Evolutionary conservation across 2,797 vertebrate genomes (phyloP).

Genomic region (Falco columbarius): DNA sequence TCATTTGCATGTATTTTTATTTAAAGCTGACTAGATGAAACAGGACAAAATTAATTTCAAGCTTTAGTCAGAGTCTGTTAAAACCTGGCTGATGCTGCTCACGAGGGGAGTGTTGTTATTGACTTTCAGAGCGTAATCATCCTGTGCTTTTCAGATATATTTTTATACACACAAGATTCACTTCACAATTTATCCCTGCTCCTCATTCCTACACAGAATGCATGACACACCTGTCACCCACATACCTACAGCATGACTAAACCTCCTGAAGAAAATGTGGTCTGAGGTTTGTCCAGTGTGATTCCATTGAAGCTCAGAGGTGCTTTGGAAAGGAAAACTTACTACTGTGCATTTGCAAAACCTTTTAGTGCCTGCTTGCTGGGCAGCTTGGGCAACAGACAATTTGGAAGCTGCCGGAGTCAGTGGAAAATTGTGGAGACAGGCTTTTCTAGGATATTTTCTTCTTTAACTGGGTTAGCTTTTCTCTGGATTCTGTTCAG

Average conservation of each 20-base stretch:
- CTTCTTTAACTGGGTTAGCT: slow-evolving; percentile 11
- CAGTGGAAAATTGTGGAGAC: slow-evolving; percentile 33
- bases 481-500: slow-evolving; percentile 40
- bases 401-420: slow-evolving; percentile 34
- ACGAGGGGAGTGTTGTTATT: fast-evolving
- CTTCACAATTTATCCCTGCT: slow-evolving; percentile 57
- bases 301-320: slow-evolving; percentile 60
- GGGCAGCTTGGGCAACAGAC: slow-evolving; percentile 55
- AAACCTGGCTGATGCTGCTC: background rate
- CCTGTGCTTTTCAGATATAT: background rate
- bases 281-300: background rate
- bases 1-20: slow-evolving; percentile 32
- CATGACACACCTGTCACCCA: background rate
- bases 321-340: slow-evolving; percentile 70
- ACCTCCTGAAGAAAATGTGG: slow-evolving; percentile 65
- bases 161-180: slow-evolving; percentile 1
- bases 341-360: slow-evolving; percentile 73
- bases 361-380: slow-evolving; percentile 73
- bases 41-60: background rate
- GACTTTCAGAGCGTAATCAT: background rate
- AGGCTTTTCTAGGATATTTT: slow-evolving; percentile 26
- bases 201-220: background rate
- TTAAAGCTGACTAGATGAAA: slow-evolving; percentile 21
- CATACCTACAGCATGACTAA: background rate
- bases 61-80: background rate